Base-by-base conservation (phyloP, 2,797 vertebrate genomes). In the Sebastes hubbsi region DNA sequence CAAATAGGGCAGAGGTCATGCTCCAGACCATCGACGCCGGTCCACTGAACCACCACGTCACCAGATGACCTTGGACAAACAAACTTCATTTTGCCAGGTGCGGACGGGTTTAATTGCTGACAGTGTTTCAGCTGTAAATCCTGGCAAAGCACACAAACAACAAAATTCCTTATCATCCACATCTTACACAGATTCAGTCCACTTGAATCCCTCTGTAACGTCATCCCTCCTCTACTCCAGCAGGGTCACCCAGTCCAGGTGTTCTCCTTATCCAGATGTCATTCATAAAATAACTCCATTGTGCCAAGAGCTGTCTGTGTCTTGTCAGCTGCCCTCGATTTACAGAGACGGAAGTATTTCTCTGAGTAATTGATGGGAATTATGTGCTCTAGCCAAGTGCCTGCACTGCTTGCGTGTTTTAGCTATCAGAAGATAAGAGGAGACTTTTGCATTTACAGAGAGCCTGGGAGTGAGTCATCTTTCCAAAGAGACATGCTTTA, bases 171-270 rank as follows among this genome's bases (percentile, higher is more conserved):
- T 25, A 82, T 87, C 56, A 9, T 60, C 52, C 22, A 63, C 81
- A 81, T 85, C 76, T 80, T 29, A 24, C 22, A 67, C 75, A 78
- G 34, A 83, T 38, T 65, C 60, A 5, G 61, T 65, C 64, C 56
- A 32, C 66, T 78, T 10, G 58, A 72, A 76, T 71, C 75, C 63
- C 58, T 32, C 70, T 6, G 29, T 68, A 38, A 74, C 78, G 65
- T 81, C 67, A 65, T 59, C 38, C 64, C 72, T 52, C 52, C 65
- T 69, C 60, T 1, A 38, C 81, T 91, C 72, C 77, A 49, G 82
- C 87, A 52, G 89, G 91, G 94, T 93, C 94, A 92, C 75, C 38
- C 78, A n/a, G 93, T 94, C 90, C 93, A 93, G 93, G 91, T 92
- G 90, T 88, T 88, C 87, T 77, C 58, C 72, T 86, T 84, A 82